These are phyloP conservation scores for Amphilophus citrinellus DNA, from an alignment of 2,113 vertebrate genomes.

Conservation along the genomic window DNA sequence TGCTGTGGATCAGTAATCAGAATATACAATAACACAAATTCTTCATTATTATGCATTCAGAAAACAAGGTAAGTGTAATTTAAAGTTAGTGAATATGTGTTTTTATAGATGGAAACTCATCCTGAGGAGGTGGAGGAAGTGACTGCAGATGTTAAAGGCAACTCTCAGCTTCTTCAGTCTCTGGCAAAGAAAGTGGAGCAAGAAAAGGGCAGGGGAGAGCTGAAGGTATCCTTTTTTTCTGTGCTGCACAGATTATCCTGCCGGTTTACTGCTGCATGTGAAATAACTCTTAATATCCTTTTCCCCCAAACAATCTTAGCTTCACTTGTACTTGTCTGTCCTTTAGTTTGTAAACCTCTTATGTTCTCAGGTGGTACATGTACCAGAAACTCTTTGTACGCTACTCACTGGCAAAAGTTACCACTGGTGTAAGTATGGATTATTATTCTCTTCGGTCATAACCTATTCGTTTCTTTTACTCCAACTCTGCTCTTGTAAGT, in stretches of 20 bases:
- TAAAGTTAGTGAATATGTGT: neutral
- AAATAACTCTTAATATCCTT: neutral
- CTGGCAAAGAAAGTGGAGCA: slow-evolving; percentile 60
- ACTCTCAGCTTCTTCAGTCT: slow-evolving; percentile 32
- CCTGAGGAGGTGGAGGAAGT: slow-evolving; percentile 45
- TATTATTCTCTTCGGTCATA: slow-evolving; percentile 5
- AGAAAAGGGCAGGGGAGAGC: slow-evolving; percentile 59
- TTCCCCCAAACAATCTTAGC: neutral
- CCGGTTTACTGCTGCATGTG: neutral
- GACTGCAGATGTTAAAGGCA: neutral
- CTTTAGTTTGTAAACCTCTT: slow-evolving; percentile 24
- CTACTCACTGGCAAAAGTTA: slow-evolving; percentile 68
- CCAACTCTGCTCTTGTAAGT: slow-evolving; percentile 36
- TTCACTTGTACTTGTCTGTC: neutral
- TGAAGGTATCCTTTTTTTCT: slow-evolving; percentile 48
- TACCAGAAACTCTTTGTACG: slow-evolving; percentile 64
- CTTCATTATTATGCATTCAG: neutral
- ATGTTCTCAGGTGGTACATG: slow-evolving; percentile 65
- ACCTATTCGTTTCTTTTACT: slow-evolving; percentile 15
- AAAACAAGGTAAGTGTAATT: neutral
- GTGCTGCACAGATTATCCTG: neutral
- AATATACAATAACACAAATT: neutral
- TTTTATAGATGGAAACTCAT: slow-evolving; percentile 61
- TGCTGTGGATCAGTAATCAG: neutral
- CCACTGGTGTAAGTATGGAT: slow-evolving; percentile 78